Base-by-base conservation (phyloP, 53 echinoderm and acorn worm species). In the Glandiceps talaboti region DNA sequence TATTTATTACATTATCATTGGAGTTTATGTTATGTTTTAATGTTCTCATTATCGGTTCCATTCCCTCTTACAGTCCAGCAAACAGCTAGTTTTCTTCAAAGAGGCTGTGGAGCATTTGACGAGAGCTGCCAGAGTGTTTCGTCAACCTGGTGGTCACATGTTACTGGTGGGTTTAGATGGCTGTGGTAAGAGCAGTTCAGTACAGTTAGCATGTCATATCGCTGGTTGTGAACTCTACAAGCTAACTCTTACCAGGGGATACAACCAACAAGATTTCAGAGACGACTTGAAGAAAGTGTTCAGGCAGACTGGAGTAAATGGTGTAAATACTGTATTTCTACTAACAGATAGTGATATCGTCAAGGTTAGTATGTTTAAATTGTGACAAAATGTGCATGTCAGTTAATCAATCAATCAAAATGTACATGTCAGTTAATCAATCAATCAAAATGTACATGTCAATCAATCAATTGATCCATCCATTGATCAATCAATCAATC, bases 81-180 rank as follows among this genome's bases (percentile, higher is more conserved):
- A 86, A 1, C 91, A 94, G 75, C 87, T 99, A 29, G 94, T 99
- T 28, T 99, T 99, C 85, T 99, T 99, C 94, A 88, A 91, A n/a
- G 91, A 89, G 45, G 99, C 99, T 10, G 79, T 97, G 27, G 99
- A 94, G 80, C 94, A 94, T 83, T 94, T 99, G 29, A 88, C 93
- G 26, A 85, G 99, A 1, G 99, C 99, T 0, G 99, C 99, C 73
- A 82, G 94, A 33, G 99, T 94, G 74, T 99, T 99, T 85, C 87
- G 91, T 32, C 99, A 99, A 73, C 99, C 99, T 25, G 94, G 99
- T 27, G 99, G 99, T 76, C 99, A 99, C 86, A 99, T 94, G 99
- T 89, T 99, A 0, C 81, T 99, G 29, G 94, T 99, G 0, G 99
- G 99, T 25, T 81, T 99, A 80, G 94, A 99, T 29, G 94, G 99